Percentiles rank a stretch among this genome's conserved stretches.
phyloP scores from a whole-genome alignment of 1,140 invertebrate species.

The Eciton burchellii region DNA sequence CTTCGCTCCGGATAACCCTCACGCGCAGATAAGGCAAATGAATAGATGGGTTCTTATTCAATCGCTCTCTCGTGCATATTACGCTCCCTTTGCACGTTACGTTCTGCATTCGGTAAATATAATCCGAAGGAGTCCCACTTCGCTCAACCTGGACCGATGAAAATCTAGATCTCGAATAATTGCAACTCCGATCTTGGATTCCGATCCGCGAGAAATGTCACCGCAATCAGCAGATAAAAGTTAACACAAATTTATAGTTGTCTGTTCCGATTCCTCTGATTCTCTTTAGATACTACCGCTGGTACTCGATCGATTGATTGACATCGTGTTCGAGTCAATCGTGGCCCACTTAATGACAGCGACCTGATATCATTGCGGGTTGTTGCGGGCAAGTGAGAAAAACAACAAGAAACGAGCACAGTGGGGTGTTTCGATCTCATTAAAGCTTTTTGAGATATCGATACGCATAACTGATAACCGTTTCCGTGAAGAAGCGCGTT shows the following conservation, averaged over 20 bases:
- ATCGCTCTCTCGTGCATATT: background rate
- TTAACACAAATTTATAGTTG: background rate
- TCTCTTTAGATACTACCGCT: background rate
- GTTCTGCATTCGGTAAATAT: background rate
- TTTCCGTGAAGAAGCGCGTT: conserved; percentile 60
- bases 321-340: conserved; percentile 16
- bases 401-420: conserved; percentile 20
- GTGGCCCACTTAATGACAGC: conserved; percentile 36
- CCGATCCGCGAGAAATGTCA: too few species aligned
- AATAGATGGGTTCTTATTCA: conserved; percentile 23
- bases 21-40: background rate
- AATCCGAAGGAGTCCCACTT: background rate
- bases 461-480: conserved; percentile 47
- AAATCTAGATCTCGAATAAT: background rate
- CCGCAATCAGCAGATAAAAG: too few species aligned
- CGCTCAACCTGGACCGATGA: background rate
- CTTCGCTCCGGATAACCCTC: conserved; percentile 16
- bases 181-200: too few species aligned
- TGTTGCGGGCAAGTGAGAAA: conserved; percentile 35
- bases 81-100: background rate
- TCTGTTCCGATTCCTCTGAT: background rate
- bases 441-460: conserved; percentile 37
- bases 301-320: conserved; percentile 10
- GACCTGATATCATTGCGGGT: conserved; percentile 42
- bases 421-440: conserved; percentile 23